phyloP scores from a whole-genome alignment of 2,888 invertebrate genomes.

The Catocala fraxini region DNA sequence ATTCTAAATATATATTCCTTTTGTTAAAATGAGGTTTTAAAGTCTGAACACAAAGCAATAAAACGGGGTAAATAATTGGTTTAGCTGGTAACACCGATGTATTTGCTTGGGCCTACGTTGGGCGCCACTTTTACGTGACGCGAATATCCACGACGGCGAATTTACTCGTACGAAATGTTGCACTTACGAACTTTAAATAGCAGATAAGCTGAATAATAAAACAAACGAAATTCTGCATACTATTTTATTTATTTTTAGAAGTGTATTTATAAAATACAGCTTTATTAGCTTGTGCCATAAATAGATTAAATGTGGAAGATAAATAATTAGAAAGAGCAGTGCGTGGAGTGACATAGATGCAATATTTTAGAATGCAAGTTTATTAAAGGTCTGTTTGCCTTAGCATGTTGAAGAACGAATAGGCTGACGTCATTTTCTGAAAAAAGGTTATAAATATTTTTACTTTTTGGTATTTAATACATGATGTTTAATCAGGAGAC shows the following conservation, averaged over 20 bases:
- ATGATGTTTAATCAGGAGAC: no score
- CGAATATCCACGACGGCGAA: slow-evolving; percentile 45
- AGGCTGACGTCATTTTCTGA: slow-evolving; percentile 72
- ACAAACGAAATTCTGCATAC: slow-evolving; percentile 10
- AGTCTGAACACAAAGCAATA: slow-evolving; percentile 33
- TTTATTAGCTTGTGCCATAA: background rate
- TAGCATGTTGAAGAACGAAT: slow-evolving; percentile 73
- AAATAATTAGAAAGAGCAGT: no score
- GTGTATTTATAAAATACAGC: background rate
- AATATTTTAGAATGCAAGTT: no score
- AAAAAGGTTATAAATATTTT: slow-evolving; percentile 40
- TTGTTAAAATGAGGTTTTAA: slow-evolving; percentile 8
- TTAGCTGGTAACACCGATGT: slow-evolving; percentile 50
- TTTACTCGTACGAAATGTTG: slow-evolving; percentile 40
- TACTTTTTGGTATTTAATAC: no score
- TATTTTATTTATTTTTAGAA: slow-evolving; percentile 16
- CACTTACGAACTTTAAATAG: slow-evolving; percentile 28
- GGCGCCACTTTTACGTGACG: slow-evolving; percentile 59
- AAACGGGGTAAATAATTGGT: slow-evolving; percentile 52
- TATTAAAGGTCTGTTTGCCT: slow-evolving; percentile 55
- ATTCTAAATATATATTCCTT: background rate
- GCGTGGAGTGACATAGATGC: no score
- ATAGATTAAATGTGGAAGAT: background rate
- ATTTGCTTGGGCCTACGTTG: slow-evolving; percentile 53
- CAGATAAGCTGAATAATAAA: slow-evolving; percentile 25